phyloP scores from a whole-genome alignment of 2,113 vertebrate genomes.

The Ondatra zibethicus region DNA sequence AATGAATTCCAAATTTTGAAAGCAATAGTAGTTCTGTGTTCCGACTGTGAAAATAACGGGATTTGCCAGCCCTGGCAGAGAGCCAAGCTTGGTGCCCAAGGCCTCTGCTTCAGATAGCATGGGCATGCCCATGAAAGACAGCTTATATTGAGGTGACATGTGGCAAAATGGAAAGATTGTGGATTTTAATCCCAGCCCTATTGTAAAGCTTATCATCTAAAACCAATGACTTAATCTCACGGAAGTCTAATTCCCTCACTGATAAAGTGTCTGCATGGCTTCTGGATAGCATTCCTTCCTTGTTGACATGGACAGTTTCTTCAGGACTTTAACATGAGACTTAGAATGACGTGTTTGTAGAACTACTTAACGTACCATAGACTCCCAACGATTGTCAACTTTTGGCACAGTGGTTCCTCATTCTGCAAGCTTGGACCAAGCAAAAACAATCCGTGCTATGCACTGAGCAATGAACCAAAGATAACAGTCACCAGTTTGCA shows the following conservation, averaged over 20 bases:
- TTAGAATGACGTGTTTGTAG: background rate
- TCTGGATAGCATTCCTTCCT: background rate
- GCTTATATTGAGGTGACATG: accelerated
- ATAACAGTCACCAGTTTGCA: accelerated
- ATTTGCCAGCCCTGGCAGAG: accelerated
- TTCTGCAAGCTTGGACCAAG: accelerated
- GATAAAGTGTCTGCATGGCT: background rate
- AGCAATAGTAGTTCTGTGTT: accelerated
- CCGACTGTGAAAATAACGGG: background rate
- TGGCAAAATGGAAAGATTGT: background rate
- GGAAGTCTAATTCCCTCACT: background rate
- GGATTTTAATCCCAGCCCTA: background rate
- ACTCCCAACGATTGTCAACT: accelerated
- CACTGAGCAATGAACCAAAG: accelerated
- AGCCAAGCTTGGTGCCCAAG: too few relatives aligned
- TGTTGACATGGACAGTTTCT: background rate
- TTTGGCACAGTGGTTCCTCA: accelerated
- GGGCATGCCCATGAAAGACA: accelerated
- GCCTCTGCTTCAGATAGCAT: background rate
- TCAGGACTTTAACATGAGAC: background rate
- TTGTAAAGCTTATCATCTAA: background rate
- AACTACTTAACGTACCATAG: accelerated
- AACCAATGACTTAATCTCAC: background rate
- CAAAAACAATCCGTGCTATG: accelerated
- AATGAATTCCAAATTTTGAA: background rate